These are phyloP conservation scores for Entelurus aequoreus DNA, from an alignment of 2,113 vertebrate species.

Conservation along the genomic window DNA sequence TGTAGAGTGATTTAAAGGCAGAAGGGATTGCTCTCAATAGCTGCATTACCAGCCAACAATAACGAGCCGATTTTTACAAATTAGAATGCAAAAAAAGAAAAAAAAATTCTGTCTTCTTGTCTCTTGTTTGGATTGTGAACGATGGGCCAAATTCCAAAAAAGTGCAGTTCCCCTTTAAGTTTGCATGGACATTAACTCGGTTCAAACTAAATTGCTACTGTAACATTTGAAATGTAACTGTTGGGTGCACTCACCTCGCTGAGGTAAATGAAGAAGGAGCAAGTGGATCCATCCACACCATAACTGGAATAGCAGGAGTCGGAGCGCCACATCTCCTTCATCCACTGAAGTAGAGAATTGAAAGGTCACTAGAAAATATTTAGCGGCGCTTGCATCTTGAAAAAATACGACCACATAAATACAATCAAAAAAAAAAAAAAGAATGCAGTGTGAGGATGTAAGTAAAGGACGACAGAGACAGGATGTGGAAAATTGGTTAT, in stretches of 20 bases:
- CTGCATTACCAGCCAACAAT: too few species aligned
- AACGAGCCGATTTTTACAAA: too few species aligned
- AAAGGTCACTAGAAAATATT: background rate
- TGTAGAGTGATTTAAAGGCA: too few species aligned
- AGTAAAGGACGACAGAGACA: too few species aligned
- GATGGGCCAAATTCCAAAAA: too few species aligned
- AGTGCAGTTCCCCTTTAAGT: too few species aligned
- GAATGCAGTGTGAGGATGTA: too few species aligned
- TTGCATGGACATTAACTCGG: background rate
- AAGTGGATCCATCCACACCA: constrained; percentile 90
- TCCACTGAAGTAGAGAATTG: constrained; percentile 79
- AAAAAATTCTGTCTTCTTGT: too few species aligned
- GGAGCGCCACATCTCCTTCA: constrained; percentile 98
- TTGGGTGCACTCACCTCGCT: constrained; percentile 86
- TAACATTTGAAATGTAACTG: background rate
- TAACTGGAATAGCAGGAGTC: constrained; percentile 91
- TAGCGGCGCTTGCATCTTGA: background rate
- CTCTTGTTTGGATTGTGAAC: too few species aligned
- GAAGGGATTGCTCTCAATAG: too few species aligned
- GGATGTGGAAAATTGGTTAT: background rate
- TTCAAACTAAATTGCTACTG: background rate
- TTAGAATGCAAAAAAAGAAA: too few species aligned
- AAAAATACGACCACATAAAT: background rate
- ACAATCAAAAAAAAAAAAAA: background rate
- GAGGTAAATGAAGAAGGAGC: constrained; percentile 99